Base-by-base conservation (phyloP, 2,113 vertebrate species). In the Crotalus viridis region DNA sequence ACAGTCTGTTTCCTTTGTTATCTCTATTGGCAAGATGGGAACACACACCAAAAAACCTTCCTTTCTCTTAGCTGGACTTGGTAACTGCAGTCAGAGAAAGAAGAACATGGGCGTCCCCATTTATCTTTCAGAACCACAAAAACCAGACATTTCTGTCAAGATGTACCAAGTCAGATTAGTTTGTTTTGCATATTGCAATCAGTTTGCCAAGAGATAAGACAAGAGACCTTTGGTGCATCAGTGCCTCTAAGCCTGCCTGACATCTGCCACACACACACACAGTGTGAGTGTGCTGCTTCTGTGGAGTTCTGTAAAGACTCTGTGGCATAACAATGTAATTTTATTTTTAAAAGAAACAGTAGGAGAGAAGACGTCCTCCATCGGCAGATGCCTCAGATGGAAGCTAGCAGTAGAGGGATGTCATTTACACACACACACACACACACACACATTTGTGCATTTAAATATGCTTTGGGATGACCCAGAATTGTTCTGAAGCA, bases 21-120 rank as follows among this genome's bases (percentile, higher is more conserved):
- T 94, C 93, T 19, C 48, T 8, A 0, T 4, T 94, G 85, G 26
- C 93, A 95, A 94, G 93, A 74, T 93, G 55, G 85, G 93, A 92
- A 94, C 85, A 57, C 12, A 4, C 19, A 54, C 26, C 51, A 94
- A 88, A 92, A 51, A 87, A 85, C 12, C 85, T 12, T 26, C 64
- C 87, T 92, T 61, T 90, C 69, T 48, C 88, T 95, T 95, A 85
- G 94, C 46, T 28, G 43, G 2, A 1, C 69, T 88, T 87, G 46
- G 95, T 88, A 94, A 17, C 93, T 55, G 85, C 1, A 93, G 94
- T 89, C 10, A 7, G 12, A 92, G 24, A 54, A 48, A 92, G 33
- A 57, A 48, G 21, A n/a, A 33, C 0, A 0, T 10, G 85, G 24
- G 54, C 7, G 5, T 56, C 57, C n/a, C 52, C 3, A 17, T 21